phyloP scores from a whole-genome alignment of 2,797 vertebrate genomes.

The Graptemys geographica region DNA sequence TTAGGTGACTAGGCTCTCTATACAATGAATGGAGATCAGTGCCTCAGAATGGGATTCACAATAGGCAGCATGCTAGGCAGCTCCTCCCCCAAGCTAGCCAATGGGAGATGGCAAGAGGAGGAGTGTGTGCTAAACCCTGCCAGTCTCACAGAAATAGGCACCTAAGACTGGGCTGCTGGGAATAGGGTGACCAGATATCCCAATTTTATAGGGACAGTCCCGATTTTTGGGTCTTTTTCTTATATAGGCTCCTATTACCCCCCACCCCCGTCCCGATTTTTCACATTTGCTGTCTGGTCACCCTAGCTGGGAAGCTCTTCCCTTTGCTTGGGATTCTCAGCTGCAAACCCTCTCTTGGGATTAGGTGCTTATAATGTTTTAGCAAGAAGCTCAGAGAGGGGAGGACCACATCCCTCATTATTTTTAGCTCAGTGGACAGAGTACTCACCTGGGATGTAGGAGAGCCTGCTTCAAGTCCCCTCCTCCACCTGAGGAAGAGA shows the following conservation, averaged over 20 bases:
- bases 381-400: not conserved
- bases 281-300: too few species aligned
- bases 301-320: not conserved
- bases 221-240: too few species aligned
- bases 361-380: not conserved
- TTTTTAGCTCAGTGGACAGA: not conserved
- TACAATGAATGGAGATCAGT: not conserved
- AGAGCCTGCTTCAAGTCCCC: not conserved
- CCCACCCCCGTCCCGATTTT: too few species aligned
- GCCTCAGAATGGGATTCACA: not conserved
- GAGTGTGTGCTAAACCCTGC: not conserved
- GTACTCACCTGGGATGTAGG: not conserved
- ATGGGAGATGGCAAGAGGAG: not conserved
- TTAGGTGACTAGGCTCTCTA: not conserved
- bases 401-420: not conserved
- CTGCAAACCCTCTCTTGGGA: not conserved
- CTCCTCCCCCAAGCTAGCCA: not conserved
- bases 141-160: not conserved
- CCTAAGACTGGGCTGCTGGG: not conserved
- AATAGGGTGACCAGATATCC: too few species aligned
- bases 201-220: too few species aligned
- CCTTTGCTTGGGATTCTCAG: not conserved
- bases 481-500: not conserved
- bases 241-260: too few species aligned
- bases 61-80: not conserved